Conservation (phyloP, 2,888 invertebrate genomes). For the Drosophila eohydei region DNA sequence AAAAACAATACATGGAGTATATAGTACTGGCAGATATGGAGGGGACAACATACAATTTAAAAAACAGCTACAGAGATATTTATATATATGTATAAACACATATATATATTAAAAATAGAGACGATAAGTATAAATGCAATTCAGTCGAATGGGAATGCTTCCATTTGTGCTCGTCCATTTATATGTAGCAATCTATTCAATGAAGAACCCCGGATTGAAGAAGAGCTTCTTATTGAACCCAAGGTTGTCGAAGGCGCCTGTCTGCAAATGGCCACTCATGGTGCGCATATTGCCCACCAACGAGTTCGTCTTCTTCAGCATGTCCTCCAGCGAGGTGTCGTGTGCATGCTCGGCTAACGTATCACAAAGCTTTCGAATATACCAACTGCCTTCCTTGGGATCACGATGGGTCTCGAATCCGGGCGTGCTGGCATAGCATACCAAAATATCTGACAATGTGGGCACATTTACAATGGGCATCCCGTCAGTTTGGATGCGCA, state of each 20-base stretch:
- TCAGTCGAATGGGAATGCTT: constrained; percentile 41
- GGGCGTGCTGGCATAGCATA: constrained; percentile 88
- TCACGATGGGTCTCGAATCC: constrained; percentile 87
- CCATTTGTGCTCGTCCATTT: constrained; percentile 23
- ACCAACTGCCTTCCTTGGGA: constrained; percentile 88
- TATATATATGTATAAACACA: not conserved
- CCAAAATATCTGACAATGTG: constrained; percentile 87
- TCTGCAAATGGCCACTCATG: constrained; percentile 86
- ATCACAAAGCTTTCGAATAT: constrained; percentile 89
- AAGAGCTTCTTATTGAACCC: constrained; percentile 89
- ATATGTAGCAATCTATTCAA: not conserved
- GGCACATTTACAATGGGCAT: constrained; percentile 46
- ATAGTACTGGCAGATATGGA: constrained; percentile 31
- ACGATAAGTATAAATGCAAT: constrained; percentile 37
- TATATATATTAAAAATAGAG: constrained; percentile 10
- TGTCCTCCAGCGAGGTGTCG: constrained; percentile 87
- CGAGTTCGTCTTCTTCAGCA: constrained; percentile 88
- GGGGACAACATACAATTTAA: constrained; percentile 9
- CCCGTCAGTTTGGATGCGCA: constrained; percentile 31
- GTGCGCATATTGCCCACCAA: constrained; percentile 85
- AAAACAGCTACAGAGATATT: constrained; percentile 1
- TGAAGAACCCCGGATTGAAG: constrained; percentile 88
- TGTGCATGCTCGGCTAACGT: constrained; percentile 88
- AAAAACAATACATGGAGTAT: constrained; percentile 42
- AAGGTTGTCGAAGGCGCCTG: constrained; percentile 87